Evolutionary conservation across 2,888 invertebrate genomes (phyloP), one percentile per base, ranked within the genome.

Genomic region (Mythimna lalbum): DNA sequence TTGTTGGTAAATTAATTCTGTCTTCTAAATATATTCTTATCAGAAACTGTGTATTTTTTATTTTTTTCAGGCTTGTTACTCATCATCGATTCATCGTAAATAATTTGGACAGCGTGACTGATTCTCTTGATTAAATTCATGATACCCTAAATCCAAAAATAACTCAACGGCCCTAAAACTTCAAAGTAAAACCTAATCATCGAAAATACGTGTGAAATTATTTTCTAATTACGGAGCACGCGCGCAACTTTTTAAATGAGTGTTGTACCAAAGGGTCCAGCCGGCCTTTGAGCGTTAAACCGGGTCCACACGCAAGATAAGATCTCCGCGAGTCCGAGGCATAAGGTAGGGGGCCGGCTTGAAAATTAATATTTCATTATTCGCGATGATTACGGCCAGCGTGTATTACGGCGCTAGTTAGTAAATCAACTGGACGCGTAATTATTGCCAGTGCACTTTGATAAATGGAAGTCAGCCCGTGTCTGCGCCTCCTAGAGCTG

Each of bases 381-480:
- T 78, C 78, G 76, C 81, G 72, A 81, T 85, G 76, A 84, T 86
- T 80, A 84, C 71, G 69, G 69, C 65, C 81, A 82, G 69, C 69
- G 69, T 78, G 78, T 80, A 82, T 83, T 81, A 82, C 68, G 77
- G 75, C 31, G 77, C 83, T 80, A 76, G 81, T 88, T 88, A 86
- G 87, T 88, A 88, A 89, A 88, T 86, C 87, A 85, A 77, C 66
- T 73, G 82, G 83, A 86, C 88, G 77, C 82, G 80, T 84, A 84
- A 84, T 84, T 78, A 82, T 83, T 82, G 67, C 68, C 67, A 79
- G 78, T 69, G 63, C 64, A 65, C 72, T 78, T 78, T 82, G 78
- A 85, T 83, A 78, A 80, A 83, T 78, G 63, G 63, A 75, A 73
- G 72, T 55, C 70, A 23, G 73, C 43, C 43, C 36, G 63, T 63